Conservation (phyloP, 92 coral and sea anemone species). For the Actinostola sp. region DNA sequence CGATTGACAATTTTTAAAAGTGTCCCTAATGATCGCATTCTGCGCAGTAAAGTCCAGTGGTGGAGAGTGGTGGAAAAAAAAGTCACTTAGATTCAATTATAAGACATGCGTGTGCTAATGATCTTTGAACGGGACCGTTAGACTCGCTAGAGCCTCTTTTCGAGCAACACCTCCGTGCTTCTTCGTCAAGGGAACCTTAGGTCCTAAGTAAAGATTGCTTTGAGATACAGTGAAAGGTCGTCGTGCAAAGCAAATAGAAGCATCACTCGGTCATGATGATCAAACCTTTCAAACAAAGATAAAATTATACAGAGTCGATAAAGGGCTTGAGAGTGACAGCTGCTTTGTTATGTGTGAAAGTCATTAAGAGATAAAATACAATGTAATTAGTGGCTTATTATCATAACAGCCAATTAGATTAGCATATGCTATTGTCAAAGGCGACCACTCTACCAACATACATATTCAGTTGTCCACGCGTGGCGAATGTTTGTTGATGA, state of each 20-base stretch:
- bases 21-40: conserved; percentile 15
- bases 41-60: conserved; percentile 4
- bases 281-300: conserved; percentile 70
- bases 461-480: conserved; percentile 91
- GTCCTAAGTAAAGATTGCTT: neutral
- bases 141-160: neutral
- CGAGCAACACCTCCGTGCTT: neutral
- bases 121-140: conserved; percentile 38
- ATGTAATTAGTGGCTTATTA: conserved; percentile 98
- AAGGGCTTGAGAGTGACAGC: conserved; percentile 74
- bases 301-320: conserved; percentile 84
- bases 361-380: conserved; percentile 88
- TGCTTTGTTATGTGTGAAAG: conserved; percentile 84
- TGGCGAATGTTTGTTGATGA: conserved; percentile 82
- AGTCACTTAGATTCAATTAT: conserved; percentile 89
- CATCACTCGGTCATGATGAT: conserved; percentile 22
- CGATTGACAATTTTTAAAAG: neutral
- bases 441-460: conserved; percentile 66
- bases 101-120: conserved; percentile 84
- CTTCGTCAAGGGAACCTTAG: neutral
- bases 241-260: conserved; percentile 3
- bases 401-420: conserved; percentile 99
- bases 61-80: conserved; percentile 38
- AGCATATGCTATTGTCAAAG: conserved; percentile 81
- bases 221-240: neutral